phyloP scores from a whole-genome alignment of 1,140 invertebrate genomes.

The Drosophila aff. region DNA sequence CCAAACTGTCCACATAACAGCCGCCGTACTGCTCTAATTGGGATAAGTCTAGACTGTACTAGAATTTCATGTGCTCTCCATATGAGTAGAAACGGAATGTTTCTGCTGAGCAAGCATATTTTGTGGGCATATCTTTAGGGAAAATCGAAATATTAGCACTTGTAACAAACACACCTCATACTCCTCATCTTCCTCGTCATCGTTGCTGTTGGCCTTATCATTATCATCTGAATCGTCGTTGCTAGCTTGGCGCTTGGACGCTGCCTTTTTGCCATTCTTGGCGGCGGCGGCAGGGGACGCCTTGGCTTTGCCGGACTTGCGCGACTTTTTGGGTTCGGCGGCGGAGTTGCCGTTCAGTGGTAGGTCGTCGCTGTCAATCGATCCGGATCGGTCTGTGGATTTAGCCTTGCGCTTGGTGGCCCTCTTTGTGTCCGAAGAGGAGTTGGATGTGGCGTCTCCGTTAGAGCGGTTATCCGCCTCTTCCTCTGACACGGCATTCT shows the following conservation, averaged over 20 bases:
- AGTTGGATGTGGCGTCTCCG: background rate
- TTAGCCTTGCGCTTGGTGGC: conserved; percentile 25
- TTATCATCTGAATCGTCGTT: conserved; percentile 7
- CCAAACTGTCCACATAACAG: background rate
- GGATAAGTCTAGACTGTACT: no score
- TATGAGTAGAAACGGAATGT: background rate
- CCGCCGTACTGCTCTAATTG: background rate
- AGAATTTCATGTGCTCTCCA: background rate
- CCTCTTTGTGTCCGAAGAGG: conserved; percentile 8
- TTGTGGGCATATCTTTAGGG: background rate
- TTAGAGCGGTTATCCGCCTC: conserved; percentile 9
- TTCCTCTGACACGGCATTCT: conserved; percentile 13
- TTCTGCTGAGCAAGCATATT: background rate
- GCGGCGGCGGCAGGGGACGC: conserved; percentile 5
- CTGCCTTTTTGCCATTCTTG: conserved; percentile 42
- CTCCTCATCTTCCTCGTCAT: conserved; percentile 45
- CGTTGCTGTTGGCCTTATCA: conserved; percentile 17
- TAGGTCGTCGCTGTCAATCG: conserved; percentile 57
- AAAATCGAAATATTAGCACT: background rate
- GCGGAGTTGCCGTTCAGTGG: conserved; percentile 52
- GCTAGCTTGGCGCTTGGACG: conserved; percentile 9
- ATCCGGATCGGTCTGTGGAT: conserved; percentile 18
- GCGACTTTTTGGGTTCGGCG: conserved; percentile 38
- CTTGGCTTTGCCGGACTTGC: conserved; percentile 44
- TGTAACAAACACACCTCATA: conserved; percentile 52